Conservation (phyloP, 2,797 vertebrate species). For the Orestias chungarensis region DNA sequence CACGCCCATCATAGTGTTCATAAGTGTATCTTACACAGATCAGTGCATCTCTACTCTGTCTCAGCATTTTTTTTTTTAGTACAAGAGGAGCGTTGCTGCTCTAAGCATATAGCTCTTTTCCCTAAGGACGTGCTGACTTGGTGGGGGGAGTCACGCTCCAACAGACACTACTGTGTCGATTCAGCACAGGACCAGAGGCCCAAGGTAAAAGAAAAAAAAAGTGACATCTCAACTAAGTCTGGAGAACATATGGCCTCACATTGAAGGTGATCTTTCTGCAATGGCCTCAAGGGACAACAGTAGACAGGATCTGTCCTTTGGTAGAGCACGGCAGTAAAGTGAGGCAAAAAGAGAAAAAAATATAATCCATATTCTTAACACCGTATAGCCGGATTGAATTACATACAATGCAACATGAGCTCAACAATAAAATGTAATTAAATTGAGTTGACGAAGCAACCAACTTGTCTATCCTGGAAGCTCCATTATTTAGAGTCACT, state of each 20-base stretch:
- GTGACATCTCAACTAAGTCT: constrained; percentile 56
- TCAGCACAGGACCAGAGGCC: constrained; percentile 74
- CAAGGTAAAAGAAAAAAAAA: constrained; percentile 49
- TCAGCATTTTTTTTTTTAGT: constrained; percentile 77
- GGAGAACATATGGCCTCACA: constrained; percentile 64
- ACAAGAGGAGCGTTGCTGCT: constrained; percentile 67
- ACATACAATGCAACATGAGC: not conserved
- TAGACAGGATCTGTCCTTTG: constrained; percentile 36
- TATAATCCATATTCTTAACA: too few relatives aligned
- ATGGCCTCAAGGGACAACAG: constrained; percentile 49
- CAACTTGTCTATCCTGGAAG: not conserved
- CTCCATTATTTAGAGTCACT: not conserved
- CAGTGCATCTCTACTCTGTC: constrained; percentile 72
- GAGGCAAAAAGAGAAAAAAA: constrained; percentile 1
- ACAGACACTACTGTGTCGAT: constrained; percentile 74
- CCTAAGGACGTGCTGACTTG: constrained; percentile 58
- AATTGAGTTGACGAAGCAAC: not conserved
- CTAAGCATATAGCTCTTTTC: constrained; percentile 69
- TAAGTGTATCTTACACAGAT: constrained; percentile 75
- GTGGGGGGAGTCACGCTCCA: constrained; percentile 67
- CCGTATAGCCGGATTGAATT: not conserved
- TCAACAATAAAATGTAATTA: not conserved
- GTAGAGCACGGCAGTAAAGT: constrained; percentile 39
- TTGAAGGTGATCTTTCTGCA: constrained; percentile 73
- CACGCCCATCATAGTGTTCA: constrained; percentile 53